phyloP scores from a whole-genome alignment of 2,113 vertebrate species.

The Pseudolaguvia tuberculata region DNA sequence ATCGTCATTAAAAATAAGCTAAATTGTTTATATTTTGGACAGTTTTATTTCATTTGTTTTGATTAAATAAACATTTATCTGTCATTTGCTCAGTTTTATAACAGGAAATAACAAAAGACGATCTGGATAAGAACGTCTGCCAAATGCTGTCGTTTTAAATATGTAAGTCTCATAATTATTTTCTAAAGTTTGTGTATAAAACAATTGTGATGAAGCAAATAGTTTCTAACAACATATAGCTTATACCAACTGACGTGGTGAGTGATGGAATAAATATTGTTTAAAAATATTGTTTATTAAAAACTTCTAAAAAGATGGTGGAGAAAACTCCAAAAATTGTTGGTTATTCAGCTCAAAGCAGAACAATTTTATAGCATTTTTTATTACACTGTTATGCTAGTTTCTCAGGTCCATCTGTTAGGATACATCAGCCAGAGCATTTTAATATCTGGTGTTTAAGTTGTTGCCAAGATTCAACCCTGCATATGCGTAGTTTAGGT shows the following conservation, averaged over 20 bases:
- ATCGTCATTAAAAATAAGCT: too few relatives aligned
- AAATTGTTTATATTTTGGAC: too few relatives aligned
- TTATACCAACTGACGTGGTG: background rate
- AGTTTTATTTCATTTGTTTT: too few relatives aligned
- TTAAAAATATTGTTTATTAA: background rate
- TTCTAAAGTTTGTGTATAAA: background rate
- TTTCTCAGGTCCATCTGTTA: slow-evolving; percentile 1
- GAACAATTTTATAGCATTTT: slow-evolving; percentile 8
- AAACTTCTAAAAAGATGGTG: background rate
- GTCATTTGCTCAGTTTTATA: too few relatives aligned
- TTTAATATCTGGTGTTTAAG: background rate
- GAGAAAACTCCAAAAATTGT: background rate
- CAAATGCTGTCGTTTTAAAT: background rate
- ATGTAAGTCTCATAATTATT: background rate
- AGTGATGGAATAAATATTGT: background rate
- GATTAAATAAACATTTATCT: too few relatives aligned
- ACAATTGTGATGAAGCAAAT: too few relatives aligned
- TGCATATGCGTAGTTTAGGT: background rate
- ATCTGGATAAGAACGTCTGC: too few relatives aligned
- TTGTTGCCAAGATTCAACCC: background rate
- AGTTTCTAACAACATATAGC: too few relatives aligned
- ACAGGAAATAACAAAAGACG: too few relatives aligned
- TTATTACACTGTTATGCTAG: slow-evolving; percentile 10
- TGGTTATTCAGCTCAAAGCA: background rate
- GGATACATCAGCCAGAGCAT: background rate